Percentiles rank a stretch among this genome's conserved stretches.
These are phyloP conservation scores for Dasyurus viverrinus DNA, from an alignment of 2,113 vertebrate genomes.

Conservation along the genomic window DNA sequence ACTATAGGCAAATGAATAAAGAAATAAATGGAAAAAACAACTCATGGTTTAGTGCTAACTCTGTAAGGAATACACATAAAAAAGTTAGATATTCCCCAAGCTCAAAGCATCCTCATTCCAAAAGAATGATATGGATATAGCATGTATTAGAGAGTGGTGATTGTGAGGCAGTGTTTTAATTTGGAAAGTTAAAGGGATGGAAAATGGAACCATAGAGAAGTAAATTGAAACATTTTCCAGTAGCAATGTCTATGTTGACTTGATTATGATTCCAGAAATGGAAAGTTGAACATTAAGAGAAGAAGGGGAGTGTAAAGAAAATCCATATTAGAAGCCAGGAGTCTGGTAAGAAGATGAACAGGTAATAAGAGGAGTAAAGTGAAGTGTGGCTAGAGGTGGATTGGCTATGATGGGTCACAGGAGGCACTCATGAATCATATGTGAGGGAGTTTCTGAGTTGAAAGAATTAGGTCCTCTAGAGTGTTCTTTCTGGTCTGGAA, in stretches of 20 bases:
- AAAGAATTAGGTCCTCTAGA: neutral
- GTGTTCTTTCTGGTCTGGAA: neutral
- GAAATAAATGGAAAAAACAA: neutral
- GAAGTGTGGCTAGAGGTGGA: neutral
- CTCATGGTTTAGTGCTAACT: neutral
- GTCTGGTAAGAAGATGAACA: neutral
- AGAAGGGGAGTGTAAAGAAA: neutral
- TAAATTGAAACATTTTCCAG: neutral
- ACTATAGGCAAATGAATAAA: neutral
- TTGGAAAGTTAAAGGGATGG: neutral
- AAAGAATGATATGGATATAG: neutral
- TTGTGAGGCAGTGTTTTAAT: neutral
- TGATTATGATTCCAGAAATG: neutral
- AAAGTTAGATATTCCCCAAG: neutral
- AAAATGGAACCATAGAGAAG: neutral
- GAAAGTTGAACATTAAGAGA: neutral
- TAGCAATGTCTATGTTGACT: neutral
- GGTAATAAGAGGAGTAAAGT: neutral
- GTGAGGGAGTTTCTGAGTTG: neutral
- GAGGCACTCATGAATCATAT: neutral
- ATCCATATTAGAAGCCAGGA: neutral
- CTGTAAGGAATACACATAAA: neutral
- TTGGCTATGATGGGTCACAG: neutral
- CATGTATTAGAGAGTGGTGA: too few relatives aligned
- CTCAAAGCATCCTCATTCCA: neutral